These are phyloP conservation scores for Lacanobia wlatinum DNA, from an alignment of 2,888 invertebrate species.

Conservation along the genomic window DNA sequence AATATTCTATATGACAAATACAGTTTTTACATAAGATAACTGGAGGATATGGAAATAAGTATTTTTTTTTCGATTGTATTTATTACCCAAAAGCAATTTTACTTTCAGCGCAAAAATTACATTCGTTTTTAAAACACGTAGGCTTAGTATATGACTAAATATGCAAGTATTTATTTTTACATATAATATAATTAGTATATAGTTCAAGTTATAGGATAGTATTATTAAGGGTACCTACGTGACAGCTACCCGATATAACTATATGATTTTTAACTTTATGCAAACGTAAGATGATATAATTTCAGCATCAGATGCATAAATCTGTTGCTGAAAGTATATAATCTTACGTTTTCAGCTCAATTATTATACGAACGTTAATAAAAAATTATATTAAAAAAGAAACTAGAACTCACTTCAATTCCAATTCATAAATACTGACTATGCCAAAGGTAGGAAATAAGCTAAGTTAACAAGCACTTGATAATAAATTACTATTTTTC, in stretches of 20 bases:
- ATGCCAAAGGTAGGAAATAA: constrained; percentile 66
- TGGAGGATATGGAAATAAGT: constrained; percentile 67
- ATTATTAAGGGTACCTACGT: constrained; percentile 54
- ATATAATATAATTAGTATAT: constrained; percentile 65
- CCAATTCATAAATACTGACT: constrained; percentile 75
- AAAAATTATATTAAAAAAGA: constrained; percentile 37
- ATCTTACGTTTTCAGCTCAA: constrained; percentile 36
- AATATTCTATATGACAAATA: constrained; percentile 71
- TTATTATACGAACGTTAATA: constrained; percentile 31
- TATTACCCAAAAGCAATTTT: constrained; percentile 42
- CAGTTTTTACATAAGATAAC: constrained; percentile 73
- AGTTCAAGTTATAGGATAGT: constrained; percentile 57
- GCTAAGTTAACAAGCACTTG: constrained; percentile 60
- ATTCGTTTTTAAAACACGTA: constrained; percentile 60
- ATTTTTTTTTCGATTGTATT: constrained; percentile 58
- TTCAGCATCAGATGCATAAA: too few species aligned
- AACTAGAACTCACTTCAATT: constrained; percentile 69
- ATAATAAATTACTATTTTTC: constrained; percentile 67
- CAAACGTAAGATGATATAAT: not conserved
- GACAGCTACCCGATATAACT: constrained; percentile 59
- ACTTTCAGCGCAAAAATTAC: constrained; percentile 53
- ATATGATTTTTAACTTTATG: constrained; percentile 52
- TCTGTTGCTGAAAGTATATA: constrained; percentile 38
- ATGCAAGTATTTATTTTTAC: constrained; percentile 67
- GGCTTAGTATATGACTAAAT: constrained; percentile 67